phyloP scores from a whole-genome alignment of 1,140 invertebrate genomes.

The Drosophila novamexicana region DNA sequence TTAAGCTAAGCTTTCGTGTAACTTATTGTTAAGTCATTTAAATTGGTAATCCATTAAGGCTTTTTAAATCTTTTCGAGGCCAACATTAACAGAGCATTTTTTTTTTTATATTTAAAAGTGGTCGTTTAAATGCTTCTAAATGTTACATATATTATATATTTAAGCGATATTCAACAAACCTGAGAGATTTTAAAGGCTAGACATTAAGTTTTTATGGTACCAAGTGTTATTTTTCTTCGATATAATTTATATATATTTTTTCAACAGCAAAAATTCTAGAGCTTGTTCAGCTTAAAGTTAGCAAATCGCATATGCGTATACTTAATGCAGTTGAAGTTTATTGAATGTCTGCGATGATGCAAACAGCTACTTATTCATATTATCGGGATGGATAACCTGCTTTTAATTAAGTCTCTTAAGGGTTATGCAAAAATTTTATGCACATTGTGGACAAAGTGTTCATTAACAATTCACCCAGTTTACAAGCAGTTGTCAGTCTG shows the following conservation, averaged over 20 bases:
- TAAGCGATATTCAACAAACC: no score
- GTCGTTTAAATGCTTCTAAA: no score
- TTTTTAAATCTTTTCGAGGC: background rate
- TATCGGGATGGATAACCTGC: background rate
- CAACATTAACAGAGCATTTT: background rate
- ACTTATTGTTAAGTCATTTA: background rate
- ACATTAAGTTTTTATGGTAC: no score
- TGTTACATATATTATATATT: no score
- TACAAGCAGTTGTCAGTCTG: background rate
- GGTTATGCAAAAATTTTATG: conserved; percentile 8
- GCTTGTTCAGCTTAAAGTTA: no score
- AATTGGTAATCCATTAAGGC: background rate
- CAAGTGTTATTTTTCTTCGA: no score
- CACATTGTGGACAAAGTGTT: background rate
- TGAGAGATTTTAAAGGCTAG: no score
- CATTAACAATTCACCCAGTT: background rate
- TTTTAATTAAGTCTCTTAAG: conserved; percentile 4
- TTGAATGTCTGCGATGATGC: background rate
- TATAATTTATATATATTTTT: no score
- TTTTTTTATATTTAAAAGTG: background rate
- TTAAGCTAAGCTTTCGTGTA: background rate
- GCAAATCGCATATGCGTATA: no score
- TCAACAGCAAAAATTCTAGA: no score
- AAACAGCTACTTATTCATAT: background rate
- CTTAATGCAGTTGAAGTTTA: background rate